phyloP scores from a whole-genome alignment of 2,797 vertebrate genomes.

The Falco naumanni region DNA sequence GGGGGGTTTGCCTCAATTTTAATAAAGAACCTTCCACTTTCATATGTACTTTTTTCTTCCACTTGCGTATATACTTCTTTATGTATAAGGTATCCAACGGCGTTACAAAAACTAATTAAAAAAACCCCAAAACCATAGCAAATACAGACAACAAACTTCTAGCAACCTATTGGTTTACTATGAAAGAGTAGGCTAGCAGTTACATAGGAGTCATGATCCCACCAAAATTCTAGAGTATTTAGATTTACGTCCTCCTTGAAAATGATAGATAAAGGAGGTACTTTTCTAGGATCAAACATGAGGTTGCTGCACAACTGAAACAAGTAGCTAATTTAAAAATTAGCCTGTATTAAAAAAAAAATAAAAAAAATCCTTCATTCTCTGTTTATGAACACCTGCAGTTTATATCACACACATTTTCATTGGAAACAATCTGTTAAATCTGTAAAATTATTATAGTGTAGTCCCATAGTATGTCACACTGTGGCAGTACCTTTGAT shows the following conservation, averaged over 20 bases:
- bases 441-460: constrained; percentile 75
- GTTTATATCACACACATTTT: constrained; percentile 56
- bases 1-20: not conserved
- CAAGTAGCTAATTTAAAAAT: constrained; percentile 37
- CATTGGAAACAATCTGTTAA: constrained; percentile 69
- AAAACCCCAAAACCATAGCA: not conserved
- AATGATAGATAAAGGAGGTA: not conserved
- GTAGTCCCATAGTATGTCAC: constrained; percentile 52
- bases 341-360: not conserved
- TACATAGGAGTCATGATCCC: not conserved
- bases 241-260: not conserved
- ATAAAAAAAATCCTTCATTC: not conserved
- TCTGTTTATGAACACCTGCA: constrained; percentile 74
- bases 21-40: not conserved
- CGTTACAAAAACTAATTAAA: not conserved
- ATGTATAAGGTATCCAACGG: not conserved
- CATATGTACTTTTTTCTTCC: not conserved
- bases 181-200: not conserved
- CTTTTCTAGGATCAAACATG: not conserved
- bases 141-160: not conserved
- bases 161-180: not conserved
- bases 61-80: not conserved
- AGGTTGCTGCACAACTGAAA: constrained; percentile 2
- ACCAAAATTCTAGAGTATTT: not conserved
- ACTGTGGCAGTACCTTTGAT: constrained; percentile 73